Base-by-base conservation (phyloP, 2,888 invertebrate genomes). In the Strigamia transsilvanica region DNA sequence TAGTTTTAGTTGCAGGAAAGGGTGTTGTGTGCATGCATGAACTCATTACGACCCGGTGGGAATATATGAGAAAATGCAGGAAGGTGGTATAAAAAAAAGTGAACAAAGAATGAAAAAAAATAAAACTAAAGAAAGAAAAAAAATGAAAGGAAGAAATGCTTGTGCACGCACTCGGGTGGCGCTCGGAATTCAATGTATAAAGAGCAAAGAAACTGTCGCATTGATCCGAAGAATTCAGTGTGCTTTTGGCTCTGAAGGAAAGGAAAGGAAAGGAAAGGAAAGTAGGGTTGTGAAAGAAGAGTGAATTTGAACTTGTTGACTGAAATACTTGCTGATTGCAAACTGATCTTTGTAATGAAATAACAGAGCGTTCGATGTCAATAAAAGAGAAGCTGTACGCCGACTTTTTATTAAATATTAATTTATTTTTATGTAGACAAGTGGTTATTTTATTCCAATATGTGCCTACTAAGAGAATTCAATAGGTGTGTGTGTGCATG, bases 161-260 rank as follows among this genome's bases (percentile, higher is more conserved):
- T 66, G 61, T 66, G 61, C 61, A 66, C 61, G 61, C 61, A 66
- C 61, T 12, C 21, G 61, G 61, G 61, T 66, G 61, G 61, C 61
- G 61, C 61, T 66, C 23, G 61, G 61, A 66, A 66, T 66, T 66
- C 61, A 66, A 66, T 66, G 61, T 66, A 66, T 66, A 66, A 66
- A 66, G 61, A 46, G 61, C 61, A 23, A 66, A 66, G 61, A 66
- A 66, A 66, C 61, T 66, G 61, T 66, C 61, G 61, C 61, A 66
- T 66, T 66, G 61, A 66, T 66, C 61, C 61, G 61, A 23, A 21
- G 61, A 66, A 66, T 66, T 66, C 18, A 18, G 61, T 18, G 61
- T 66, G 61, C 61, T 66, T 66, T 66, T 66, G n/a, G 61, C 9
- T 15, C 21, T 66, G 61, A n/a, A 23, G 27, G 27, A 27, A n/a